Base-by-base conservation (phyloP, 2,113 vertebrate genomes). In the Xiphophorus maculatus region DNA sequence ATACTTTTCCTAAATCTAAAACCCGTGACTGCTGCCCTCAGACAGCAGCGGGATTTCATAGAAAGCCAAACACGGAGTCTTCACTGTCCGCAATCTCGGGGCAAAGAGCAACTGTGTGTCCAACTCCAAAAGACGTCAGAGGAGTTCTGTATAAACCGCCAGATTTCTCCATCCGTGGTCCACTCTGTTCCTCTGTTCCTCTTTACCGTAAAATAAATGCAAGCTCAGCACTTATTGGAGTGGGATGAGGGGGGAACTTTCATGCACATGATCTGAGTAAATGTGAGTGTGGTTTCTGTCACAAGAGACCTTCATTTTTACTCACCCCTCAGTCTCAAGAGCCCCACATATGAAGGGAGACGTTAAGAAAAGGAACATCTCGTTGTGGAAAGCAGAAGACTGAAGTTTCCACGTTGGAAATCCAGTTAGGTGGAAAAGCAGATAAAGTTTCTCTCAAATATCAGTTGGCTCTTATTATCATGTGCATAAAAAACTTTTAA, bases 171-270 rank as follows among this genome's bases (percentile, higher is more conserved):
- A 84, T 81, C 64, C 75, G 7, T 62, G 58, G 35, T 48, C 30
- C 28, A 27, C 44, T 40, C 40, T 77, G 76, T 84, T 88, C 71
- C 44, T 40, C 40, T 77, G 76, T 84, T 88, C 71, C 79, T 51
- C 54, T 54, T 83, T 66, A 73, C 33, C 79, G 29, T 78, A n/a
- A 80, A 69, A 76, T 74, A 8, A 67, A 68, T 76, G 51, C 40
- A 64, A 1, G 1, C 12, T 87, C 87, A 89, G 83, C 83, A 81
- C 3, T 81, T 88, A 73, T 68, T 37, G 35, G 35, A 37, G 35
- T 37, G 35, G 17, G 2, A 2, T 37, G 42, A 58, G 66, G 66
- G 82, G 35, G 25, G 25, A 2, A 77, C 17, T 69, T 27, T 33
- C 15, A 27, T 63, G 68, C 63, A 69, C n/a, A 58, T 77, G 33